Conservation (phyloP, 2,113 vertebrate genomes). For the Podarcis raffonei region DNA sequence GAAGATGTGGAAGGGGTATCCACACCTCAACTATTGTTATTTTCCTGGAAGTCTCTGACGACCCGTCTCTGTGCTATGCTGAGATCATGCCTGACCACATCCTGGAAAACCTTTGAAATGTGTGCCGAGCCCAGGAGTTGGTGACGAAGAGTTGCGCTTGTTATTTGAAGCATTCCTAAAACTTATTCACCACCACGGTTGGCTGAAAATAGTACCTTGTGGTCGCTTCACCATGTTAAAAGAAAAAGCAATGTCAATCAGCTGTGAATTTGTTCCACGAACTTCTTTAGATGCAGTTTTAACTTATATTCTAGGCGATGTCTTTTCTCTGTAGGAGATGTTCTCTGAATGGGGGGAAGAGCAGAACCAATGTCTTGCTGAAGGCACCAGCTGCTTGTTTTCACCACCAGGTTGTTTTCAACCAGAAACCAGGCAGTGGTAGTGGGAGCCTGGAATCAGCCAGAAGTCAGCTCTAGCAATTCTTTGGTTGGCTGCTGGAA, state of each 20-base stretch:
- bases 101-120: background rate
- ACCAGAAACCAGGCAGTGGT: background rate
- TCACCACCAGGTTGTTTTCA: background rate
- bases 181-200: background rate
- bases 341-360: background rate
- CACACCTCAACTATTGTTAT: background rate
- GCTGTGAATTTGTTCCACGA: background rate
- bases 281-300: background rate
- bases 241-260: background rate
- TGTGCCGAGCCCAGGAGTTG: background rate
- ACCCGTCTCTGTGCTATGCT: background rate
- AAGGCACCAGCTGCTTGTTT: background rate
- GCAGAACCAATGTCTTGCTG: background rate
- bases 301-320: background rate
- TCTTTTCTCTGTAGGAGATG: background rate
- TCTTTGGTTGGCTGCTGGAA: background rate
- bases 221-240: background rate
- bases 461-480: background rate
- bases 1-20: background rate
- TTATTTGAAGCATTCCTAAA: background rate
- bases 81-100: constrained; percentile 1
- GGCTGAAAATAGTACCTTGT: background rate
- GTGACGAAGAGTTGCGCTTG: background rate
- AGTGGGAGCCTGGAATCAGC: background rate
- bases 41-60: background rate